Conservation (phyloP, 2,797 vertebrate species). For the Podargus strigoides region DNA sequence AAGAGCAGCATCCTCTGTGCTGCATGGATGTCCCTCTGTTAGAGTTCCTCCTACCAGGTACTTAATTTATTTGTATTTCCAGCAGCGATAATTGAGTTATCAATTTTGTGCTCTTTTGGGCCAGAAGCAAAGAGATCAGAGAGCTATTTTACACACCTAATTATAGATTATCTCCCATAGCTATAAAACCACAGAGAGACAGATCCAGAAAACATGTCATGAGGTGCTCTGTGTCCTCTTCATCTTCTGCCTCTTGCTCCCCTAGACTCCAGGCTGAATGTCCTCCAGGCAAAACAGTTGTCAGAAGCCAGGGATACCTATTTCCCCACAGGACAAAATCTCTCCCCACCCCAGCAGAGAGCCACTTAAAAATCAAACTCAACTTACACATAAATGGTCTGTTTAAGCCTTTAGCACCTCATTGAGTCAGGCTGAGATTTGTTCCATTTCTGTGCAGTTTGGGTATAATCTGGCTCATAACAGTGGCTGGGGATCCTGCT, state of each 20-base stretch:
- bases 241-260: neutral
- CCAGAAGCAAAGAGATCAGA: conserved; percentile 52
- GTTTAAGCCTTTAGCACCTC: conserved; percentile 5
- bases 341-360: neutral
- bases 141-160: conserved; percentile 51
- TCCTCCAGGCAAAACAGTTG: neutral
- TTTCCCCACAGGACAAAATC: neutral
- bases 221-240: neutral
- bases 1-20: neutral
- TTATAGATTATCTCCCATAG: conserved; percentile 59
- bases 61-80: conserved; percentile 66
- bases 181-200: conserved; percentile 5
- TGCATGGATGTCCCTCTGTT: neutral
- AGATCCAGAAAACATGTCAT: neutral
- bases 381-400: neutral
- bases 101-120: conserved; percentile 56
- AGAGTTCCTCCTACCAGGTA: conserved; percentile 5
- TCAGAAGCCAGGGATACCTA: neutral
- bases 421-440: conserved; percentile 5
- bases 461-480: neutral
- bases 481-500: neutral
- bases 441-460: neutral
- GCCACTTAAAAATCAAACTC: conserved; percentile 22
- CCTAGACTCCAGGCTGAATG: neutral
- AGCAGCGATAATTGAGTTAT: conserved; percentile 62